Conservation (phyloP, 1,140 invertebrate species). For the Atopsyche davidsoni region DNA sequence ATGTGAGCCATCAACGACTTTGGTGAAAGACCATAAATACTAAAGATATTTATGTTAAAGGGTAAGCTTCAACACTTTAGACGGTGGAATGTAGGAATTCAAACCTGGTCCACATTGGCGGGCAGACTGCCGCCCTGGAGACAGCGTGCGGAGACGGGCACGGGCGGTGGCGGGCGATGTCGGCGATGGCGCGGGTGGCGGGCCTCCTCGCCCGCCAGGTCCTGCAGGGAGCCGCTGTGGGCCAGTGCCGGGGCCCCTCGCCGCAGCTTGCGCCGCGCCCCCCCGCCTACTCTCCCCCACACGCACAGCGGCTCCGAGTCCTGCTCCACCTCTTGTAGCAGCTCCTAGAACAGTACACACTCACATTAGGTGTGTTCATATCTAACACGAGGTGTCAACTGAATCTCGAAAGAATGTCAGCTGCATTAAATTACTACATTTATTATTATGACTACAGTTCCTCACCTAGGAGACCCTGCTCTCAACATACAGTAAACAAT, state of each 20-base stretch:
- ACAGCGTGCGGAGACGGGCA: slow-evolving; percentile 39
- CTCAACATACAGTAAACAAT: no score
- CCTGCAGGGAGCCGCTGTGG: slow-evolving; percentile 34
- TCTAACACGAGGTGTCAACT: no score
- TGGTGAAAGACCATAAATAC: no score
- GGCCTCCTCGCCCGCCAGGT: slow-evolving; percentile 39
- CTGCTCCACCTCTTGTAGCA: slow-evolving; percentile 40
- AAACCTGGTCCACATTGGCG: slow-evolving; percentile 45
- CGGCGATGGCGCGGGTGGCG: slow-evolving; percentile 35
- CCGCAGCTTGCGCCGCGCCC: slow-evolving; percentile 21
- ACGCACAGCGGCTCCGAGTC: slow-evolving; percentile 36
- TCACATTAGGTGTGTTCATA: background rate
- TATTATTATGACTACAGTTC: no score
- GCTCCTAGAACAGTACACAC: slow-evolving; percentile 33
- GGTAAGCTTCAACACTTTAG: background rate
- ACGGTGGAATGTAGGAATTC: slow-evolving; percentile 6
- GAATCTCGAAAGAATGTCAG: no score
- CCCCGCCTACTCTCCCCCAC: slow-evolving; percentile 28
- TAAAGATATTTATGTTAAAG: no score
- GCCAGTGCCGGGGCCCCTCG: slow-evolving; percentile 15
- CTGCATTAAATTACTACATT: no score
- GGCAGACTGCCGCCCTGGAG: slow-evolving; percentile 45
- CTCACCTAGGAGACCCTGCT: no score
- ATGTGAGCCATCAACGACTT: no score
- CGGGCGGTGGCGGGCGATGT: slow-evolving; percentile 24